Conservation (phyloP, 92 coral and sea anemone species). For the Porites cylindrica region DNA sequence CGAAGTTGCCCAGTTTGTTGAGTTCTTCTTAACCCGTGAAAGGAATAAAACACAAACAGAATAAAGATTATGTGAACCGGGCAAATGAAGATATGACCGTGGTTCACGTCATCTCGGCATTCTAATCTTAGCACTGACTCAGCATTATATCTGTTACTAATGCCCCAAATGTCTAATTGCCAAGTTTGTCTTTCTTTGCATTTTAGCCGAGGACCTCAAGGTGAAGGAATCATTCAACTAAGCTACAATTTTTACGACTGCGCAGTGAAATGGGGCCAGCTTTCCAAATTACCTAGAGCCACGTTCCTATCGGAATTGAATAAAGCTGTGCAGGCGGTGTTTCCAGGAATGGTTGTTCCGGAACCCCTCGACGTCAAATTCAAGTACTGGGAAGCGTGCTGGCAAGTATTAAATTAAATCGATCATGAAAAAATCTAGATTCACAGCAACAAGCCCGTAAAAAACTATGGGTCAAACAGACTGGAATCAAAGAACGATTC, state of each 20-base stretch:
- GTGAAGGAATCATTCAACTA: conserved; percentile 5
- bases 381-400: conserved; percentile 26
- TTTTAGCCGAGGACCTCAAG: not conserved
- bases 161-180: no score
- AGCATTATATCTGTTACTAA: no score
- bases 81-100: no score
- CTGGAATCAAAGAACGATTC: not conserved
- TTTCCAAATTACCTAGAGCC: not conserved
- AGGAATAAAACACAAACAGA: no score
- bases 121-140: no score
- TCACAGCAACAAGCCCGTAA: not conserved
- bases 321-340: conserved; percentile 16
- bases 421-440: not conserved
- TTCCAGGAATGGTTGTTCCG: conserved; percentile 37
- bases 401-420: not conserved
- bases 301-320: conserved; percentile 3
- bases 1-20: no score
- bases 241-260: not conserved
- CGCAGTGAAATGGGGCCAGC: conserved; percentile 6
- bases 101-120: no score
- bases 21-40: no score
- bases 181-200: no score
- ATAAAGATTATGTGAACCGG: no score
- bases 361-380: not conserved
- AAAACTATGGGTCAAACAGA: no score